Evolutionary conservation across 2,113 vertebrate genomes (phyloP), one percentile per base, ranked within the genome.

Genomic region (Todiramphus saurophagus): DNA sequence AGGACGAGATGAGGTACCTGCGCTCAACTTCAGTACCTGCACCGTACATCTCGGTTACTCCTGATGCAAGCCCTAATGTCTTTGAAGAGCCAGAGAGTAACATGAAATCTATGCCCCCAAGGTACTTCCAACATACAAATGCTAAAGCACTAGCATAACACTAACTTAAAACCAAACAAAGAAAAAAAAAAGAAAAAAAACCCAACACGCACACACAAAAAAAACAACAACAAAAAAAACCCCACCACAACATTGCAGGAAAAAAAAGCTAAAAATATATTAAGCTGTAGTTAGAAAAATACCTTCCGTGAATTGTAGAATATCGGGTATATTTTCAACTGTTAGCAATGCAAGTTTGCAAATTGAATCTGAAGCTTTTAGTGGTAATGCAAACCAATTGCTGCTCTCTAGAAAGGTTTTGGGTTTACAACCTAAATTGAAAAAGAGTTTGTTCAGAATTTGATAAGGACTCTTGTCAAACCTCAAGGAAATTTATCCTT

Each of bases 41-140:
- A 2, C 99, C 99, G 0, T 99, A 99, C 90, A 99, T 99, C 97
- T 99, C 99, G 1, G 99, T 99, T 88, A 99, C 99, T 67, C 99
- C 99, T 28, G 99, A 99, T 63, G 99, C 99, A 73, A 99, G 99
- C 94, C 99, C 99, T 63, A 99, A 99, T 94, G 99, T 99, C 72
- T 99, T 99, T 95, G 99, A 99, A 97, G 99, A 99, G 86, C 99
- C 99, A 69, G 99, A 99, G 92, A 99, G 98, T 96, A 99, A 99
- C 97, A 99, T 99, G 99, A 99, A 99, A 93, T 99, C 99, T 48
- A 99, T 99, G 99, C 99, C 99, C 48, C 99, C 99, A 73, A 99
- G 99, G 99, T 99, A 98, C 73, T 88, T 95, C 53, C 82, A 83
- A 28, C 11, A 4, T 50, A 17, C 3, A 81, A 60, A 43, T 76